Evolutionary conservation across 2,113 vertebrate genomes (phyloP), one percentile per base, ranked within the genome.

Genomic region (Stercorarius parasiticus): DNA sequence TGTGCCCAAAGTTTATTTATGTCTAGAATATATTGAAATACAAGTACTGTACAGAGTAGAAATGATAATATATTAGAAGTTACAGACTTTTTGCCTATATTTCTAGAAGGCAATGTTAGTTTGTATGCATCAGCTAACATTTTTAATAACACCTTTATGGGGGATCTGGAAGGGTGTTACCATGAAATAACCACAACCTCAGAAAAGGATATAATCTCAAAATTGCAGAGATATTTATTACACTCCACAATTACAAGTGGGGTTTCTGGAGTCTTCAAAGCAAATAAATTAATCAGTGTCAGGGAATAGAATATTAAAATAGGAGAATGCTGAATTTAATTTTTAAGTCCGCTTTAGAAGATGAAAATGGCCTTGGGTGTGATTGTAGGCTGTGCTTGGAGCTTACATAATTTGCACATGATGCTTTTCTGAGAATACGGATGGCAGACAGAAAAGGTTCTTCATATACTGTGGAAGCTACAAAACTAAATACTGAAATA

Each of bases 221-320:
- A 79, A 80, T 22, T 88, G 82, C 40, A 79, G 58, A 97, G 61
- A 70, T 69, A 56, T 90, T 97, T 95, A 66, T 49, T 95, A 62
- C 6, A 42, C 53, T 92, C 62, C n/a, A 88, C 43, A 64, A 52
- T 93, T 94, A 67, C 25, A 66, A 77, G 53, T 90, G 42, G 30
- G 40, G 10, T 90, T 53, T 40, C 29, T 18, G 49, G 22, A 72
- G 23, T 56, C 64, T 96, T 78, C 70, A 95, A 87, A 95, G 64
- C 34, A 96, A 93, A 67, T 71, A 88, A 81, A 97, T 86, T 85
- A 94, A 62, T 88, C 26, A 67, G 5, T 79, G 32, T 78, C 62
- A 79, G 36, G 55, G 82, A 96, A 50, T 8, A 47, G 36, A 61
- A 69, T 91, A 85, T 85, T 91, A 95, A 96, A 85, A 65, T 61